These are phyloP conservation scores for Saimiri boliviensis DNA, from an alignment of 2,113 vertebrate species.

Conservation along the genomic window DNA sequence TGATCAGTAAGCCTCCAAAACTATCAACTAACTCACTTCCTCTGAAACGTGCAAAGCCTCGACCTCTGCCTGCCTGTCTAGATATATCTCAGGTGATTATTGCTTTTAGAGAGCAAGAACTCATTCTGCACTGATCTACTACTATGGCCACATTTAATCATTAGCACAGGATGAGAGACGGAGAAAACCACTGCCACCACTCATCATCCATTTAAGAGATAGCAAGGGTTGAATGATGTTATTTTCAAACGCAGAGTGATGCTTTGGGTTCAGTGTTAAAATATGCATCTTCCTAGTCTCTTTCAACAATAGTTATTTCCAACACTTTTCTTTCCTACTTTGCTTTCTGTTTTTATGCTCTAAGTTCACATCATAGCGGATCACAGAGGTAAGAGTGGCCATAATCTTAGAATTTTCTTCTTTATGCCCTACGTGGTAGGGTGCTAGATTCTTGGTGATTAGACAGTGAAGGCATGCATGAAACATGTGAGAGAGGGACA, in stretches of 20 bases:
- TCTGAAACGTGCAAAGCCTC: neutral
- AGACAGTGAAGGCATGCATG: neutral
- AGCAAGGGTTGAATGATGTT: conserved; percentile 4
- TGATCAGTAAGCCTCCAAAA: conserved; percentile 27
- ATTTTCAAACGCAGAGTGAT: neutral
- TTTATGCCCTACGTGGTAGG: neutral
- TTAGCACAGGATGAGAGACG: neutral
- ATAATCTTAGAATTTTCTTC: neutral
- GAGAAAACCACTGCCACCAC: neutral
- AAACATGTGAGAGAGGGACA: neutral
- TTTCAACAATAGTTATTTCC: neutral
- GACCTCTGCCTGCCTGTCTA: conserved; percentile 1
- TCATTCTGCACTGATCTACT: conserved; percentile 1
- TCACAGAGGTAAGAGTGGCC: neutral
- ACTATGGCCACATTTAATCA: neutral
- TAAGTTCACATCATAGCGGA: neutral
- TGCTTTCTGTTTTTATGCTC: neutral
- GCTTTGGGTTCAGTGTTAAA: neutral
- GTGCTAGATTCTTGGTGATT: neutral
- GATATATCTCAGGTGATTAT: conserved; percentile 8
- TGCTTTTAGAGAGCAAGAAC: conserved; percentile 15
- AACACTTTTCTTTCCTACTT: neutral
- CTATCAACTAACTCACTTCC: neutral
- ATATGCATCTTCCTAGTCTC: neutral
- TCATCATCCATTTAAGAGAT: conserved; percentile 6